Base-by-base conservation (phyloP, 2,888 invertebrate species). In the Dioctria linearis region DNA sequence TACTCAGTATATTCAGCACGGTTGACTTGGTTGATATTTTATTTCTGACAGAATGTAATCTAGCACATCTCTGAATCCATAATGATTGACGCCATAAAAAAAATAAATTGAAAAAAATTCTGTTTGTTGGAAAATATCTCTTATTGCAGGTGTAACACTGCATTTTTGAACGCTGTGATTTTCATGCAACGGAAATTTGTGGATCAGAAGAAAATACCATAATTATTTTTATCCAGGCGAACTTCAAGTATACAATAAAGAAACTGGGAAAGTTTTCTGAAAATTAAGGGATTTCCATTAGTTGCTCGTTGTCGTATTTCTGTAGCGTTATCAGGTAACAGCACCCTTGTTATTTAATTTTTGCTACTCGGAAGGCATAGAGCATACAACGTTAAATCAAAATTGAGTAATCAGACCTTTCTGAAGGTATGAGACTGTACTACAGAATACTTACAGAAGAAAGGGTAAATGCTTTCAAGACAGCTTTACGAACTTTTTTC, bases 331-430 rank as follows among this genome's bases (percentile, higher is more conserved):
- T 51, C 51, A 46, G 11, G 8, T 54, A 37, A 25, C 11, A 69
- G 25, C 51, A 51, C 11, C 51, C 39, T 25, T n/a, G 51, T 46
- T 25, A 25, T 25, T 25, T 25, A 25, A 25, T 25, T 5, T 51
- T 69, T 69, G 5, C 69, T 69, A 73, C 9, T 73, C 71, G 54
- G 43, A 13, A 42, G n/a, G 57, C 59, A n/a, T 8, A 13, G 40
- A 40, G 5, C 59, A n/a, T 8, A 13, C 57, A 40, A 5, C 57
- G 49, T 75, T 75, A 75, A 57, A 75, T 75, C 73, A 75, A 75
- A 75, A 75, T 75, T 75, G 73, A 54, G 59, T 40, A 75, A 57
- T 57, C 59, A 75, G 57, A 40, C 57, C 54, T 25, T 25, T 42
- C 13, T 51, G 4, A 54, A 6, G 40, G 25, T 4, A 11, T 51